Percentiles rank a stretch among this genome's conserved stretches.
These are phyloP conservation scores for Aphidoletes aphidimyza DNA, from an alignment of 2,888 invertebrate genomes.

Conservation along the genomic window DNA sequence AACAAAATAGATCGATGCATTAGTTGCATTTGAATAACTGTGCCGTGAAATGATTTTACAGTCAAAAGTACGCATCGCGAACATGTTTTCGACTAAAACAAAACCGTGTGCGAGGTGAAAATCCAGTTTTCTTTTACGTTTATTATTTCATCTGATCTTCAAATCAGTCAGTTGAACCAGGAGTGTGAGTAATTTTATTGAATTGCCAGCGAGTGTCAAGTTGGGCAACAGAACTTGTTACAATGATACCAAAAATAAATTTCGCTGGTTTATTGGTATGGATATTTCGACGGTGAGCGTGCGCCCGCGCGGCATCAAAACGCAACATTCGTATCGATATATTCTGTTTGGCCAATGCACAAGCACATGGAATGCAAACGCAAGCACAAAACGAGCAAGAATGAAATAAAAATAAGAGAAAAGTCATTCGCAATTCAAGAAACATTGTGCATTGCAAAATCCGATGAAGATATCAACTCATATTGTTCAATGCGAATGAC, in stretches of 20 bases:
- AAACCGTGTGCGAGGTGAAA: background rate
- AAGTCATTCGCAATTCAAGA: conserved; percentile 12
- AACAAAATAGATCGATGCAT: conserved; percentile 44
- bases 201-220: conserved; percentile 1
- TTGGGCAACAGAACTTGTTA: conserved; percentile 14
- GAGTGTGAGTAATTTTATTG: conserved; percentile 11
- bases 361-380: conserved; percentile 3
- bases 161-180: conserved; percentile 23
- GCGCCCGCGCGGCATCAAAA: no score
- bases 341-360: background rate
- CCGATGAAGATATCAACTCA: conserved; percentile 50
- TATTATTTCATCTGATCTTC: conserved; percentile 48
- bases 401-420: background rate
- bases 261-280: background rate
- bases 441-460: background rate
- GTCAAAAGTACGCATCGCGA: background rate
- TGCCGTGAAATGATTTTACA: conserved; percentile 14
- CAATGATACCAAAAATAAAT: conserved; percentile 25
- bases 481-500: conserved; percentile 14
- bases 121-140: conserved; percentile 32
- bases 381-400: background rate
- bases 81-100: no score
- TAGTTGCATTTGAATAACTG: conserved; percentile 36
- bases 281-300: background rate
- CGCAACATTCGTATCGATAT: background rate